A percentile compares a stretch with the other conserved stretches of the same genome.
These are phyloP conservation scores for Colaptes auratus DNA, from an alignment of 2,113 vertebrate genomes.

Conservation along the genomic window DNA sequence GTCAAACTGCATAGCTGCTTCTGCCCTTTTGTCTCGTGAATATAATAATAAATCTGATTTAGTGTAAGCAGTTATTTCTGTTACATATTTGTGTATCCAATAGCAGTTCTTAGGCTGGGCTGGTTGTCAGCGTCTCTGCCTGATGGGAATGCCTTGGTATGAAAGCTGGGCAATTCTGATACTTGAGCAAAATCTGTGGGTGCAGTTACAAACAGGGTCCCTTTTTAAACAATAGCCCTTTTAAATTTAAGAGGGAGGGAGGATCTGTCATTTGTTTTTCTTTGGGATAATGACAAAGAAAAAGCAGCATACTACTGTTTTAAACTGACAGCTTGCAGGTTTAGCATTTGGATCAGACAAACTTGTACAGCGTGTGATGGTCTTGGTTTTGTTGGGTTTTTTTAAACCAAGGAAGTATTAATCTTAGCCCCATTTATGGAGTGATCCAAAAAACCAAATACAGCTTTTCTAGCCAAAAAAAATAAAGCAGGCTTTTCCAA, in stretches of 20 bases:
- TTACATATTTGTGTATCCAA: background rate
- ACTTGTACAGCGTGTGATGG: background rate
- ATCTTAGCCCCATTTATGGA: background rate
- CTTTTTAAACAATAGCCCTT: background rate
- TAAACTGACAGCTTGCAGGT: background rate
- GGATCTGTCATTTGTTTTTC: background rate
- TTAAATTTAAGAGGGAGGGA: background rate
- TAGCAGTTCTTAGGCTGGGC: background rate
- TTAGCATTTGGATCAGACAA: background rate
- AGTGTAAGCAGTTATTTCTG: background rate
- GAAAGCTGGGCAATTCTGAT: background rate
- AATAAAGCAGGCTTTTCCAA: background rate
- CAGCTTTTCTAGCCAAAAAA: slow-evolving; percentile 1
- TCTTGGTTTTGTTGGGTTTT: background rate
- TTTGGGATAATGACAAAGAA: background rate
- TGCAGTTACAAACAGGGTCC: background rate
- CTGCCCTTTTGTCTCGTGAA: background rate
- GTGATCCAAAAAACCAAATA: background rate
- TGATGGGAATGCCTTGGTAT: background rate
- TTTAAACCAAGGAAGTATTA: background rate
- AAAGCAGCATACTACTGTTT: background rate
- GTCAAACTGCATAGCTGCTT: background rate
- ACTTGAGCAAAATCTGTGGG: background rate
- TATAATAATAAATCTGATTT: background rate
- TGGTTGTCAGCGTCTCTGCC: background rate